These are phyloP conservation scores for Apistogramma diplotaenia DNA, from an alignment of 2,113 vertebrate species.

Conservation along the genomic window DNA sequence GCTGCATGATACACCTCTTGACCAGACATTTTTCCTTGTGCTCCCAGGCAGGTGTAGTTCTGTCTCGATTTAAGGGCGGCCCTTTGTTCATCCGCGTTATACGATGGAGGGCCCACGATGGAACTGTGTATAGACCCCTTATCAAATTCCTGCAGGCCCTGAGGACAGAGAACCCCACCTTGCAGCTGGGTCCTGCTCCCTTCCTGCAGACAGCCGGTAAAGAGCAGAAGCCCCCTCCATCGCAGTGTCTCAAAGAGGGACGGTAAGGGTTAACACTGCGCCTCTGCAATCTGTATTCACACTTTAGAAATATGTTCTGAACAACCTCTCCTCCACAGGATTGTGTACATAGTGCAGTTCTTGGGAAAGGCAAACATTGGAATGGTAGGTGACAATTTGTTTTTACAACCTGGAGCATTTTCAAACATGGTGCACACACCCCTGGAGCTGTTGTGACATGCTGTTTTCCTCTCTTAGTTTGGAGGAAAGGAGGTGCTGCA, in stretches of 20 bases:
- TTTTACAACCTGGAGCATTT: not conserved
- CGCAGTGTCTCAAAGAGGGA: conserved; percentile 65
- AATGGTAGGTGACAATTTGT: conserved; percentile 68
- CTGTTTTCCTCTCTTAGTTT: conserved; percentile 51
- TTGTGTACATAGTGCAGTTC: conserved; percentile 78
- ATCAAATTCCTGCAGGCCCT: conserved; percentile 75
- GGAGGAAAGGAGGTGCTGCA: conserved; percentile 84
- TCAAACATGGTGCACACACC: not conserved
- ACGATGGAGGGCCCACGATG: conserved; percentile 70
- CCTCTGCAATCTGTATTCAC: not conserved
- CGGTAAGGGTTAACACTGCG: conserved; percentile 40
- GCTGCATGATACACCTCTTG: not conserved
- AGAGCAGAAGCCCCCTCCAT: conserved; percentile 3
- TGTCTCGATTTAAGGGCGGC: conserved; percentile 75
- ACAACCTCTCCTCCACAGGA: conserved; percentile 56
- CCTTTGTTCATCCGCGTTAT: conserved; percentile 71
- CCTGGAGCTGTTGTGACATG: not conserved
- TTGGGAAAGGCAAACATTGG: conserved; percentile 77
- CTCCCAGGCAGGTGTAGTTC: conserved; percentile 70
- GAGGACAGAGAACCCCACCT: conserved; percentile 73
- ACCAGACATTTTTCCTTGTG: accelerated
- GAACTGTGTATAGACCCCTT: conserved; percentile 69
- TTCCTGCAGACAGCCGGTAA: conserved; percentile 41
- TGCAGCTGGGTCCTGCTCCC: conserved; percentile 53
- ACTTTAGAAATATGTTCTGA: not conserved